Evolutionary conservation across 2,113 vertebrate species (phyloP).

Genomic region (Cephalopterus ornatus): DNA sequence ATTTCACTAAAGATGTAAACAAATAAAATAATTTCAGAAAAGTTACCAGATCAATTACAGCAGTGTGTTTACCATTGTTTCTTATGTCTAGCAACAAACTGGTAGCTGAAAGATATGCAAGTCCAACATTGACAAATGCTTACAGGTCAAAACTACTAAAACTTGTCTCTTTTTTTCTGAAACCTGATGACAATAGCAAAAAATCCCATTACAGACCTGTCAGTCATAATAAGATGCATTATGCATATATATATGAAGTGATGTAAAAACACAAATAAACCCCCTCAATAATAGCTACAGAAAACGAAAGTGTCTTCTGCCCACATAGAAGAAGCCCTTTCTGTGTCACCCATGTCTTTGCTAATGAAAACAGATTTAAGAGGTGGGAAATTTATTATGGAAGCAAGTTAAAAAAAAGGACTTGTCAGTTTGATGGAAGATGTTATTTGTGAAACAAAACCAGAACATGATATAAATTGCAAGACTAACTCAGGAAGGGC

Average conservation of each 20-base stretch:
- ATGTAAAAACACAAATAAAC: constrained; percentile 57
- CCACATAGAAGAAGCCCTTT: neutral
- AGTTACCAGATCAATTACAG: constrained; percentile 28
- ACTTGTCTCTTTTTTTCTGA: constrained; percentile 26
- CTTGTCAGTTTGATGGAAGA: constrained; percentile 73
- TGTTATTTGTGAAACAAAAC: constrained; percentile 67
- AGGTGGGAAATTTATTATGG: constrained; percentile 67
- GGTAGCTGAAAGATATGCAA: constrained; percentile 26
- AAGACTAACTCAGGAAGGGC: neutral
- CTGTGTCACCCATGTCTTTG: constrained; percentile 9
- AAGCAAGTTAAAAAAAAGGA: constrained; percentile 66
- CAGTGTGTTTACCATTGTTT: constrained; percentile 29
- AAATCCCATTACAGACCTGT: constrained; percentile 47
- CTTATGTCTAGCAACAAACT: constrained; percentile 40
- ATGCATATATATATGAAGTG: constrained; percentile 23
- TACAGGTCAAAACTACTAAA: constrained; percentile 35
- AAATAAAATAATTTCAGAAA: constrained; percentile 49
- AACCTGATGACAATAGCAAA: constrained; percentile 49
- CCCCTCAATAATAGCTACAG: constrained; percentile 5
- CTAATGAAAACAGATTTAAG: constrained; percentile 73
- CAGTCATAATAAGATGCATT: constrained; percentile 57
- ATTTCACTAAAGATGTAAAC: constrained; percentile 10
- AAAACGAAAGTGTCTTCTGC: constrained; percentile 19
- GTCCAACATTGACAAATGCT: constrained; percentile 37
- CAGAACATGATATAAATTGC: constrained; percentile 45